These are phyloP conservation scores for Zosterops lateralis DNA, from an alignment of 2,113 vertebrate genomes.

Conservation along the genomic window DNA sequence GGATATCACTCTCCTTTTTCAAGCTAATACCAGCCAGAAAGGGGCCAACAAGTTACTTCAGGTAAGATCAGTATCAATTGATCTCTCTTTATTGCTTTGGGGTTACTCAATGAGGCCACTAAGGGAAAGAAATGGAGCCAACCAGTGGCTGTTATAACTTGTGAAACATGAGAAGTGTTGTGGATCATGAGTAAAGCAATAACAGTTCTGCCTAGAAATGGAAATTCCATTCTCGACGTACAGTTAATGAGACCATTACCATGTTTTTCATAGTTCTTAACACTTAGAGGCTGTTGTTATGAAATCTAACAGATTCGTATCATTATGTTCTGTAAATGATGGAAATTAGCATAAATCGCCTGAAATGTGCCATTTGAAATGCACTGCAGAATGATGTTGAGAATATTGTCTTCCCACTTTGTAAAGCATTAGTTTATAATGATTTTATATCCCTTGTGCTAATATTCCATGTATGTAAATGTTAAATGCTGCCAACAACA, in stretches of 20 bases:
- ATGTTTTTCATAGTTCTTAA: slow-evolving; percentile 4
- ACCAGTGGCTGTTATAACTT: background rate
- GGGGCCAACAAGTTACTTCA: background rate
- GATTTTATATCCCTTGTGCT: background rate
- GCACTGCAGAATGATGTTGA: background rate
- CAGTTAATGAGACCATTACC: slow-evolving; percentile 16
- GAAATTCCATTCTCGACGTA: background rate
- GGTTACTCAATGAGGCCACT: background rate
- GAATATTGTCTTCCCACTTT: slow-evolving; percentile 13
- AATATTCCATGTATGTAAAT: background rate
- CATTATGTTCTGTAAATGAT: slow-evolving; percentile 26
- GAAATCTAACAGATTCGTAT: slow-evolving; percentile 30
- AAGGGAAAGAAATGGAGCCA: background rate
- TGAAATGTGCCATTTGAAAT: slow-evolving; percentile 46
- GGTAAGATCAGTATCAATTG: background rate
- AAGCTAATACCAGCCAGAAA: background rate
- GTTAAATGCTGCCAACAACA: slow-evolving; percentile 5
- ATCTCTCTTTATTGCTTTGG: background rate
- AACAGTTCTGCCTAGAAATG: background rate
- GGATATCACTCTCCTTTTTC: background rate
- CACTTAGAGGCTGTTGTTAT: background rate
- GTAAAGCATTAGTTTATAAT: slow-evolving; percentile 34
- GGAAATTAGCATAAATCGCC: slow-evolving; percentile 37
- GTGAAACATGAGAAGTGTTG: background rate
- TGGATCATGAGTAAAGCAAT: background rate